phyloP scores from a whole-genome alignment of 2,797 vertebrate species.

The Anguilla pacifica region DNA sequence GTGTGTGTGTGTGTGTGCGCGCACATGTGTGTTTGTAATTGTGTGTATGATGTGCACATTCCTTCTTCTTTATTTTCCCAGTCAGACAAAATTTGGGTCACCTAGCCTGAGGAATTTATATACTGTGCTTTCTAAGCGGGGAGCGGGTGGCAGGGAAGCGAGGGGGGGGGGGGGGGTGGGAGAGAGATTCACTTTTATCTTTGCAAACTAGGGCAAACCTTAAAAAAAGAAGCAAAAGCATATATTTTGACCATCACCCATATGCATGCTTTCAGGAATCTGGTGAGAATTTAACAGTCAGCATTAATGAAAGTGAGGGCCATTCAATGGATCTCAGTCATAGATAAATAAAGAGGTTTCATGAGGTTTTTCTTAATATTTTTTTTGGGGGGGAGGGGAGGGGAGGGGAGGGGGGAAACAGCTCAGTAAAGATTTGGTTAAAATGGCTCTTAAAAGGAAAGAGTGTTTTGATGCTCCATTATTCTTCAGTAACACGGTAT shows the following conservation, averaged over 20 bases:
- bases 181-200: background rate
- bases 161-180: background rate
- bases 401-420: too few relatives aligned
- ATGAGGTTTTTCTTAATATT: background rate
- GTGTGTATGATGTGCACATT: background rate
- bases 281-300: background rate
- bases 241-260: background rate
- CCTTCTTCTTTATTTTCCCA: background rate
- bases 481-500: too few relatives aligned
- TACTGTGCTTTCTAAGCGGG: background rate
- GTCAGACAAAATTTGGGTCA: background rate
- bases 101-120: background rate
- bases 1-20: background rate
- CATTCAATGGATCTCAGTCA: background rate
- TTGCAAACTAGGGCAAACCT: slow-evolving; percentile 11
- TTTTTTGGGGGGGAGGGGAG: too few relatives aligned
- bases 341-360: background rate
- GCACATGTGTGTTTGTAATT: background rate
- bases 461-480: background rate
- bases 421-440: background rate
- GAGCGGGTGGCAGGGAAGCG: background rate
- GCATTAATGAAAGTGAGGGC: background rate
- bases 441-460: background rate
- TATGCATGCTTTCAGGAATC: background rate
- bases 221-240: background rate